Conservation (phyloP, 2,113 vertebrate genomes). For the Benitochromis conjunctus region DNA sequence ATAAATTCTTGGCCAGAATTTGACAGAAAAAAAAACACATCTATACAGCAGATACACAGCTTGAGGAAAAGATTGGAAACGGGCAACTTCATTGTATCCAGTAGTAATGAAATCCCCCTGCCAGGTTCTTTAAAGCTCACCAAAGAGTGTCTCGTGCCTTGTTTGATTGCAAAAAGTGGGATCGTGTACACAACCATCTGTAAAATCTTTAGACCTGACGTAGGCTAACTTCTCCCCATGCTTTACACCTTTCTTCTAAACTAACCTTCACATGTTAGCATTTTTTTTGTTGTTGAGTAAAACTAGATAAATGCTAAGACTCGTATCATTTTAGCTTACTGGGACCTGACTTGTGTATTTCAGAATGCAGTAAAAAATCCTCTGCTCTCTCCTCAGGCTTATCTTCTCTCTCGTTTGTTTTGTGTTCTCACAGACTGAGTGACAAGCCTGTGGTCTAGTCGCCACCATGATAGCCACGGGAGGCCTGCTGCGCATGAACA, state of each 20-base stretch:
- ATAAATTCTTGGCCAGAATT: neutral
- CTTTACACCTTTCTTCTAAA: neutral
- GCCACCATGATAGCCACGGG: slow-evolving; percentile 95
- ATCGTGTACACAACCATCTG: neutral
- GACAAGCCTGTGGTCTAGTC: slow-evolving; percentile 54
- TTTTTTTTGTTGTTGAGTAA: neutral
- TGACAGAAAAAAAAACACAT: neutral
- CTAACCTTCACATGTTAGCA: neutral
- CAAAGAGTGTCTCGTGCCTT: neutral
- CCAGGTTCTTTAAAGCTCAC: neutral
- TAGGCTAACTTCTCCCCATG: neutral
- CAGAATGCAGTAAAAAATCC: neutral
- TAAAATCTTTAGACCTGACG: neutral
- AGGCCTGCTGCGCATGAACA: slow-evolving; percentile 94
- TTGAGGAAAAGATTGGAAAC: neutral
- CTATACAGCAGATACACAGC: neutral
- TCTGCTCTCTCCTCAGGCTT: neutral
- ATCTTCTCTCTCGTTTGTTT: neutral
- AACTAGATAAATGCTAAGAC: neutral
- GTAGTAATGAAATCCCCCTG: neutral
- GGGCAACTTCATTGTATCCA: neutral
- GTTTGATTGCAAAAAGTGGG: neutral
- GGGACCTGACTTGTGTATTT: neutral
- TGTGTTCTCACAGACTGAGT: slow-evolving; percentile 65
- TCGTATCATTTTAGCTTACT: neutral